Evolutionary conservation across 2,113 vertebrate genomes (phyloP), one percentile per base, ranked within the genome.

Genomic region (Podarcis cretensis): DNA sequence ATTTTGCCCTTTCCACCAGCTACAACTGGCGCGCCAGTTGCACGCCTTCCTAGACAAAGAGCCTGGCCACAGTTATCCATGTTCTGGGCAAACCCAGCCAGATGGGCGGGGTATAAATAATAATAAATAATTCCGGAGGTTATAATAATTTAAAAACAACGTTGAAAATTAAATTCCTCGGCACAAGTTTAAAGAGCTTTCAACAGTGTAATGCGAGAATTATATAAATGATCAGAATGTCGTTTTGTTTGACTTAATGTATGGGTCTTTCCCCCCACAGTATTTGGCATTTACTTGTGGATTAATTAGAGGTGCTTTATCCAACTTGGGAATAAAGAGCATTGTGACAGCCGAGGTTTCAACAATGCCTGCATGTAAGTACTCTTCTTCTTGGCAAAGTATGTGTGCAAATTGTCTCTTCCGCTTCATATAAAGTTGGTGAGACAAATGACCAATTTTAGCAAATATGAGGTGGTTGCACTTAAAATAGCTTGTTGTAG

Each of bases 281-380:
- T 99, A 98, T 95, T 96, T 99, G 97, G 98, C 98, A 83, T 99
- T 99, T 95, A 98, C 98, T 48, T 99, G 98, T 95, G 98, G 98
- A 92, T 96, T 99, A 94, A 98, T 99, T 95, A 97, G 98, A 98
- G 98, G 98, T 43, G 98, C 97, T 63, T 97, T 99, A 71, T 98
- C 97, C 13, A 98, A 98, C 89, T 95, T 99, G 92, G 98, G 98
- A 90, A 98, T 99, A 95, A 99, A 98, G 96, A 99, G 98, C 94
- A 98, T 99, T 85, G 98, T 99, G 92, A 99, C 98, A 8, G 98
- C 98, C n/a, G 98, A 99, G 96, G 98, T 99, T 91, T 98, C 98
- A 84, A 93, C 98, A 94, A 99, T 99, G 98, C 98, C 98, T 94
- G 98, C 98, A 73, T 98, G 98, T 98, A 97, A 97, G 98, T 96